These are phyloP conservation scores for Anser brachyrhynchus DNA, from an alignment of 2,113 vertebrate genomes.

Conservation along the genomic window DNA sequence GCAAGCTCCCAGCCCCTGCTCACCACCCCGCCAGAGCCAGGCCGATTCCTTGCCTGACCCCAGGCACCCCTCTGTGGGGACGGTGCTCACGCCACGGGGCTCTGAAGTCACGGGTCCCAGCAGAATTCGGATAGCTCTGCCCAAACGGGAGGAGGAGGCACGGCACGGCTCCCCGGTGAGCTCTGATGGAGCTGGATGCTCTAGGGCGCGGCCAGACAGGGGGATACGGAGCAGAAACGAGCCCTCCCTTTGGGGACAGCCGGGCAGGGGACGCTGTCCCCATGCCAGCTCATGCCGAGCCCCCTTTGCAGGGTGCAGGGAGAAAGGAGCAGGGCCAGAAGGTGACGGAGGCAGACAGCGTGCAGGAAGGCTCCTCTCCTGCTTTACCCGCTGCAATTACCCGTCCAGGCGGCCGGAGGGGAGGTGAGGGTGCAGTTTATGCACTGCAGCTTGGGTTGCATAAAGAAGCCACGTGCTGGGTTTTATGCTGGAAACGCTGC, in stretches of 20 bases:
- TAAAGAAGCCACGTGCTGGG: background rate
- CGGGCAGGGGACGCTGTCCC: background rate
- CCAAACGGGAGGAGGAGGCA: background rate
- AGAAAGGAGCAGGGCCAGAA: background rate
- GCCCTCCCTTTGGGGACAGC: background rate
- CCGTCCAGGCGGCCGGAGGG: background rate
- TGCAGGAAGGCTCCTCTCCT: background rate
- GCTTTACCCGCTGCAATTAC: background rate
- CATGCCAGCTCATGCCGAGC: background rate
- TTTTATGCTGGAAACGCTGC: background rate
- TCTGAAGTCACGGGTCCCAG: background rate
- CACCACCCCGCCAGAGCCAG: background rate
- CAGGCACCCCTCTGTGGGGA: accelerated
- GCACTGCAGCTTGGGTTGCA: background rate
- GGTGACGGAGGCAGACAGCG: background rate
- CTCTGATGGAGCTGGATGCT: background rate
- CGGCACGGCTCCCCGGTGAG: background rate
- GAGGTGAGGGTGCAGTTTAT: background rate
- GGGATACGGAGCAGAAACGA: background rate
- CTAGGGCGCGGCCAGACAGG: background rate
- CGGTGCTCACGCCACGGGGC: accelerated
- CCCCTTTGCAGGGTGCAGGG: background rate
- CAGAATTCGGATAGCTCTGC: background rate
- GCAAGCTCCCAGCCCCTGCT: too few species aligned
- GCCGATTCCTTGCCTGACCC: background rate